These are phyloP conservation scores for Fregetta grallaria DNA, from an alignment of 2,113 vertebrate species.

Conservation along the genomic window DNA sequence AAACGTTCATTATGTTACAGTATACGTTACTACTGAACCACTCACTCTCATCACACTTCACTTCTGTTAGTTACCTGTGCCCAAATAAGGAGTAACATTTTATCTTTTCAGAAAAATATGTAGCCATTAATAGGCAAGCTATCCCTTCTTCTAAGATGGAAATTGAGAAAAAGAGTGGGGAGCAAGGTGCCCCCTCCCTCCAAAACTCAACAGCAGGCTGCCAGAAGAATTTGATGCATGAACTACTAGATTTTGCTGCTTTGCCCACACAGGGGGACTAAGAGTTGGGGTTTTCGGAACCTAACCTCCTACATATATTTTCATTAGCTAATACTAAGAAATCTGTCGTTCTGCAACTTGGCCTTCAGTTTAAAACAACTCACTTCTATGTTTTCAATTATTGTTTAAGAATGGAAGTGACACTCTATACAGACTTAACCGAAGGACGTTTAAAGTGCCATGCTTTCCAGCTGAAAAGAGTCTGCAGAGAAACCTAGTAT, in stretches of 20 bases:
- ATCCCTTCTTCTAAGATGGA: neutral
- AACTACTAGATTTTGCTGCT: neutral
- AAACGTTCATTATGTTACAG: neutral
- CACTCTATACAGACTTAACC: neutral
- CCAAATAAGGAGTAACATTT: neutral
- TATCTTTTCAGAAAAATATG: neutral
- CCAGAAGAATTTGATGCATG: rapidly evolving
- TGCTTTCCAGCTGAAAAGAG: neutral
- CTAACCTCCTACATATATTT: neutral
- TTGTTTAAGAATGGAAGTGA: neutral
- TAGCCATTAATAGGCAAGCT: neutral
- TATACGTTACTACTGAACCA: neutral
- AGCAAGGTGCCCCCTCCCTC: neutral
- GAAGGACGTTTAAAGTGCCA: neutral
- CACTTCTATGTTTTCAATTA: neutral
- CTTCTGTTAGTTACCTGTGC: neutral
- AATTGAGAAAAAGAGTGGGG: neutral
- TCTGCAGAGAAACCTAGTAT: neutral
- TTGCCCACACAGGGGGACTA: neutral
- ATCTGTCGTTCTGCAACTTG: neutral
- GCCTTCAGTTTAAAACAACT: neutral
- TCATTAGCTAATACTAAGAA: neutral
- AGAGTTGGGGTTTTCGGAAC: neutral
- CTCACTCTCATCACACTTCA: neutral
- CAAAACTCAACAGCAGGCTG: neutral